Conservation (phyloP, 2,113 vertebrate genomes). For the Leptobrachium leishanense region DNA sequence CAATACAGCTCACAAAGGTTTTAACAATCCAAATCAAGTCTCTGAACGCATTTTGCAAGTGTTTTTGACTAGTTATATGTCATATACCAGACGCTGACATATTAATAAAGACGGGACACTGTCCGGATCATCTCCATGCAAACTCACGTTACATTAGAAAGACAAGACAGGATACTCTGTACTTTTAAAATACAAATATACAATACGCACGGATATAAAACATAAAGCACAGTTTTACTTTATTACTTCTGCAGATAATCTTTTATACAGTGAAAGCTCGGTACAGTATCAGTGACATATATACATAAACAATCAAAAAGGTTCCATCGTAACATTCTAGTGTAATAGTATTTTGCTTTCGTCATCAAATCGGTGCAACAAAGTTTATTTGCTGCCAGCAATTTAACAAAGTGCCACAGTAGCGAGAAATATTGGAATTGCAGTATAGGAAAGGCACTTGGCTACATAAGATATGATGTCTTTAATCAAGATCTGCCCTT, state of each 20-base stretch:
- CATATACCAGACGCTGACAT: conserved; percentile 1
- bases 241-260: conserved; percentile 4
- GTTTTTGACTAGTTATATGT: neutral
- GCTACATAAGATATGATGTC: neutral
- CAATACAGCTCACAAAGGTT: conserved; percentile 26
- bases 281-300: conserved; percentile 20
- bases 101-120: neutral
- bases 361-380: neutral
- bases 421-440: neutral
- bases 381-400: neutral
- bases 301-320: conserved; percentile 10
- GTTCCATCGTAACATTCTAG: conserved; percentile 4
- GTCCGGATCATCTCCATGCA: conserved; percentile 33
- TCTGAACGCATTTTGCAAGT: neutral
- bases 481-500: neutral
- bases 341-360: neutral
- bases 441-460: conserved; percentile 33
- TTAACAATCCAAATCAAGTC: conserved; percentile 10
- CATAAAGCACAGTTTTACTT: neutral
- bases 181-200: conserved; percentile 30
- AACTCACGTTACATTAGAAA: conserved; percentile 22
- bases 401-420: conserved; percentile 12
- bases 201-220: conserved; percentile 25
- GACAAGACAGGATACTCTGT: neutral
- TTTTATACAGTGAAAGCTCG: conserved; percentile 16